phyloP scores from a whole-genome alignment of 2,113 vertebrate genomes.

The Chiloscyllium plagiosum region DNA sequence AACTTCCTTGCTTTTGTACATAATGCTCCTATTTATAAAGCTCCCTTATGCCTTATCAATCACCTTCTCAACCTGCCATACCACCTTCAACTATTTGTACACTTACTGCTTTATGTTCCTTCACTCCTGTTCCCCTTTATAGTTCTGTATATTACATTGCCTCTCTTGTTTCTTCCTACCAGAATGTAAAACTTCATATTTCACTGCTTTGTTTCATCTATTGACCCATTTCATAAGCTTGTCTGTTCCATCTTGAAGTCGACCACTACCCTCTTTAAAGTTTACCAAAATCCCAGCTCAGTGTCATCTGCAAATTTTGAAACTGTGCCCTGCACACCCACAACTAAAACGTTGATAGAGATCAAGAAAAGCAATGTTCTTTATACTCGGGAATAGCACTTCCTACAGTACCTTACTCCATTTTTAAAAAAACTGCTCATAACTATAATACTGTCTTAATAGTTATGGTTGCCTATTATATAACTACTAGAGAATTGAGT shows the following conservation, averaged over 20 bases:
- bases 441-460: background rate
- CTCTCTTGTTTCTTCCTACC: background rate
- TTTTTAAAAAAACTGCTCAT: background rate
- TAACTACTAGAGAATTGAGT: background rate
- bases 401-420: background rate
- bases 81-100: background rate
- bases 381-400: background rate
- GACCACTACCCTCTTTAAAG: background rate
- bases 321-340: background rate
- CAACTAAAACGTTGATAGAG: background rate
- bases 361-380: background rate
- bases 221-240: background rate
- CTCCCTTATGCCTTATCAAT: no score
- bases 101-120: background rate
- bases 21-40: no score
- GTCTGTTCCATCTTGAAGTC: background rate
- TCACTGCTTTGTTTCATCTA: background rate
- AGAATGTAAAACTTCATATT: background rate
- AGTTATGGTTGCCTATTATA: background rate
- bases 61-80: background rate
- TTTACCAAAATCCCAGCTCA: background rate
- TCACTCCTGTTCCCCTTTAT: background rate
- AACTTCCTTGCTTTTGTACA: no score
- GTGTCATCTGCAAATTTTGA: background rate
- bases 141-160: background rate